phyloP scores from a whole-genome alignment of 2,797 vertebrate genomes.

The Helostoma temminkii region DNA sequence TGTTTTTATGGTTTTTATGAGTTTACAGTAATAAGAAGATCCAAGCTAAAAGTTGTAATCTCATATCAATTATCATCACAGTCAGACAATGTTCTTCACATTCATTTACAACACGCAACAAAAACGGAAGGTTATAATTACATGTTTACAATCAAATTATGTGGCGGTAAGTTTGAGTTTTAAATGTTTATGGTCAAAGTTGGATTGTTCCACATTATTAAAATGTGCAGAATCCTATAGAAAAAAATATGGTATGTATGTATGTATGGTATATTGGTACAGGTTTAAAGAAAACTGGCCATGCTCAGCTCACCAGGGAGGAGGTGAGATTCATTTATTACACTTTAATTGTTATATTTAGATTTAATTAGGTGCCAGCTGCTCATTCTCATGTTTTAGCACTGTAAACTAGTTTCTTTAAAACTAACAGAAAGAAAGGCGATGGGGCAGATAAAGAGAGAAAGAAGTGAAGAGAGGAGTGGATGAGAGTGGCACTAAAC shows the following conservation, averaged over 20 bases:
- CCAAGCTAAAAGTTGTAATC: background rate
- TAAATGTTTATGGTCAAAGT: background rate
- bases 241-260: no score
- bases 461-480: background rate
- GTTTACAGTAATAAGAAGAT: background rate
- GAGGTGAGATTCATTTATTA: conserved; percentile 57
- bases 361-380: conserved; percentile 65
- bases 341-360: conserved; percentile 63
- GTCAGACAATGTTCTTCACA: background rate
- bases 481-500: conserved; percentile 1
- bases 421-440: background rate
- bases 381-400: conserved; percentile 30
- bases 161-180: no score
- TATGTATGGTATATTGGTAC: conserved; percentile 9
- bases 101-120: background rate
- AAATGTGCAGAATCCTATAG: conserved; percentile 5
- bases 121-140: no score
- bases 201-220: background rate
- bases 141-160: no score
- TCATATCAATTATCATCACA: background rate
- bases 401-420: conserved; percentile 22
- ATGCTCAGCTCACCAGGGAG: conserved; percentile 36
- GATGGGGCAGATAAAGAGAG: background rate
- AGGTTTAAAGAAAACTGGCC: conserved; percentile 34
- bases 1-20: background rate